phyloP scores from a whole-genome alignment of 2,113 vertebrate species.

The Anseranas semipalmata region DNA sequence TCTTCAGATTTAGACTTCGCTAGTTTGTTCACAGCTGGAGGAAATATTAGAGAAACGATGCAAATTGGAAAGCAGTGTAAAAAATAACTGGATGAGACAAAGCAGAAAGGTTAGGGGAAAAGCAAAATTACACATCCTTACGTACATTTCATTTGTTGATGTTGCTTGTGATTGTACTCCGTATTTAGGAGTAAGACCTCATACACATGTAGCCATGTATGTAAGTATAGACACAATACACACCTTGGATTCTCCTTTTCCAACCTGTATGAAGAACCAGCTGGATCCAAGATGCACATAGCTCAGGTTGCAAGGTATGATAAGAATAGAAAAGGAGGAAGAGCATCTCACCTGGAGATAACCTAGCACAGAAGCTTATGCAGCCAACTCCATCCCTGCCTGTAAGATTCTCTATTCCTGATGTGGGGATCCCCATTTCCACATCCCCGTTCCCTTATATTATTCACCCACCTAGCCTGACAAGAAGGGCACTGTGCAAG shows the following conservation, averaged over 20 bases:
- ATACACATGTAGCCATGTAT: background rate
- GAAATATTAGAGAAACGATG: background rate
- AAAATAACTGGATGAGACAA: background rate
- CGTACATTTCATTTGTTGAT: background rate
- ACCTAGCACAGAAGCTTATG: background rate
- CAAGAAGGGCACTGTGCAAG: background rate
- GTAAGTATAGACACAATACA: background rate
- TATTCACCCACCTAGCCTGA: background rate
- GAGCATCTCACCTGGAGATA: background rate
- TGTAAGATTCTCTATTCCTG: background rate
- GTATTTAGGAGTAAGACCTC: background rate
- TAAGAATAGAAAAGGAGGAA: background rate
- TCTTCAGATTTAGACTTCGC: background rate
- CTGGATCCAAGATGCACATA: background rate
- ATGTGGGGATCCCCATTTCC: background rate
- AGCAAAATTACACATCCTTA: background rate
- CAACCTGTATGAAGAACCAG: background rate
- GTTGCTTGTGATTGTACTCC: background rate
- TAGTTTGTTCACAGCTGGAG: background rate
- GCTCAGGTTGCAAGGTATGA: background rate
- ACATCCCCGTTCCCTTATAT: background rate
- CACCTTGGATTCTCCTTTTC: background rate
- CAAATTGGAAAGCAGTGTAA: background rate
- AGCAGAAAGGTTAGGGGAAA: background rate
- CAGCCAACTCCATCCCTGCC: background rate